Percentiles rank a stretch among this genome's conserved stretches.
Evolutionary conservation across 1,140 invertebrate species (phyloP).

Genomic region (Semibalanus balanoides): DNA sequence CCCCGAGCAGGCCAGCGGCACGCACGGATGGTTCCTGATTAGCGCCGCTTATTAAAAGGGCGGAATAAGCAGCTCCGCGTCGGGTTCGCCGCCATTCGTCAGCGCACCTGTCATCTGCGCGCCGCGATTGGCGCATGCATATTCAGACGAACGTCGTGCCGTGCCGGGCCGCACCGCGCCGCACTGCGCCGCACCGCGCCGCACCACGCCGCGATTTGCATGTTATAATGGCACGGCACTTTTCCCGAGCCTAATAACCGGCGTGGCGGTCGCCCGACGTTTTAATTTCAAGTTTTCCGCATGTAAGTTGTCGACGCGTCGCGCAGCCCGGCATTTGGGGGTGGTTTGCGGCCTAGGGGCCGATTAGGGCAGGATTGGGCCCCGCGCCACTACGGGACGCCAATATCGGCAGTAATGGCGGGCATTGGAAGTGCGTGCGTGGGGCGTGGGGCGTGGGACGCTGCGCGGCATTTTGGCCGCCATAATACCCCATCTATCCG

Average conservation of each 20-base stretch:
- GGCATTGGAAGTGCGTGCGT: not conserved
- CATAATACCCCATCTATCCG: not conserved
- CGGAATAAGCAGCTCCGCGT: not conserved
- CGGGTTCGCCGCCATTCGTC: not conserved
- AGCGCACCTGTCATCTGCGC: not conserved
- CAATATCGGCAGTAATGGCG: not conserved
- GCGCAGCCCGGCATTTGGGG: too few species aligned
- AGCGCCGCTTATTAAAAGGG: not conserved
- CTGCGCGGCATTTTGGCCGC: too few species aligned
- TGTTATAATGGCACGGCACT: not conserved
- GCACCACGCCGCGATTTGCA: not conserved
- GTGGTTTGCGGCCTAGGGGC: not conserved
- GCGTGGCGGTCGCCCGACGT: not conserved
- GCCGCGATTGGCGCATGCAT: not conserved
- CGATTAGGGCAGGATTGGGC: not conserved
- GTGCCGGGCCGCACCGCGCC: too few species aligned
- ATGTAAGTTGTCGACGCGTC: not conserved
- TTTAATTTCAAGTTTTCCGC: not conserved
- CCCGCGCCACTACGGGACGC: too few species aligned
- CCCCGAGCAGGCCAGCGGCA: not conserved
- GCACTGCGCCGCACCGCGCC: too few species aligned
- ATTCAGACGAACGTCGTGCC: too few species aligned
- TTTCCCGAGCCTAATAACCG: not conserved
- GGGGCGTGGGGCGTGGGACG: too few species aligned
- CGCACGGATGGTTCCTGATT: not conserved